Conservation (phyloP, 2,888 invertebrate genomes). For the Lobophora halterata region DNA sequence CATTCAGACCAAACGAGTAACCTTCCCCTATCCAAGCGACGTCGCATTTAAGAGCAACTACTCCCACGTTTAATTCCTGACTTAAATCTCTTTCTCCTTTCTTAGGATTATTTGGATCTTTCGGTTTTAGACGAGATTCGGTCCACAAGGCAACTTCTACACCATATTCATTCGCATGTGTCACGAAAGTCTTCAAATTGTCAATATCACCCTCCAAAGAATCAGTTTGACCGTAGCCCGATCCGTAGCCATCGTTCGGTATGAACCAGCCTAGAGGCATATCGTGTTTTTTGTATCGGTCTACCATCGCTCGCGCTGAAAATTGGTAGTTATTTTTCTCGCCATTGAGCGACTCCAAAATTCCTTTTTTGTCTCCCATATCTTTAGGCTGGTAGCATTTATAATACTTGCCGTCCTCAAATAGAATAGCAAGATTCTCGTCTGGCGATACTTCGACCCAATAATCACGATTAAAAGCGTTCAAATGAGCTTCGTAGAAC, state of each 20-base stretch:
- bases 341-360: slow-evolving; percentile 69
- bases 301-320: slow-evolving; percentile 72
- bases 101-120: slow-evolving; percentile 59
- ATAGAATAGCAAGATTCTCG: slow-evolving; percentile 52
- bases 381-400: slow-evolving; percentile 61
- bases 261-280: slow-evolving; percentile 72
- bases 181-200: slow-evolving; percentile 59
- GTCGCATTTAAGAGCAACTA: slow-evolving; percentile 69
- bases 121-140: slow-evolving; percentile 63
- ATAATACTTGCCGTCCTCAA: slow-evolving; percentile 68
- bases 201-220: slow-evolving; percentile 64
- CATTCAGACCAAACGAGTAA: slow-evolving; percentile 66
- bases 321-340: slow-evolving; percentile 72
- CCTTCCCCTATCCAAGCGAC: slow-evolving; percentile 72
- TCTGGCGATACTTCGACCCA: slow-evolving; percentile 60
- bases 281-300: slow-evolving; percentile 62
- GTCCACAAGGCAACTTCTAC: slow-evolving; percentile 71
- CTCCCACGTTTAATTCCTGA: slow-evolving; percentile 60
- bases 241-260: slow-evolving; percentile 73
- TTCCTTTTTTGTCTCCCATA: slow-evolving; percentile 53
- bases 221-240: slow-evolving; percentile 69
- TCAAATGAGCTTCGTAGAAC: slow-evolving; percentile 70
- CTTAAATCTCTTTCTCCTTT: slow-evolving; percentile 70
- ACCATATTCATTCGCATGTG: slow-evolving; percentile 57
- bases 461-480: slow-evolving; percentile 70